phyloP scores from a whole-genome alignment of 2,888 invertebrate species.

The Thereva unica region DNA sequence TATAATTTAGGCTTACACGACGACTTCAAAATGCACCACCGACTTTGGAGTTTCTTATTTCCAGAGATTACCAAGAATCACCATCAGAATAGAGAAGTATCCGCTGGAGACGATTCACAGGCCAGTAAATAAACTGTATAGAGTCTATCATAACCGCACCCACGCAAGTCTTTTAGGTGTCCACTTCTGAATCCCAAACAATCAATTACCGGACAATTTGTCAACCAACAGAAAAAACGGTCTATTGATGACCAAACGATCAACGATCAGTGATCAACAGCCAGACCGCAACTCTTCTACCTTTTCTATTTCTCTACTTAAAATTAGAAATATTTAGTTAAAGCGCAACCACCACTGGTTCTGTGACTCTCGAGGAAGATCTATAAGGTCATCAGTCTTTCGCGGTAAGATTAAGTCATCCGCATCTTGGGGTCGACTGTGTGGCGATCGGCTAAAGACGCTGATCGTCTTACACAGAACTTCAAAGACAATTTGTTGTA shows the following conservation, averaged over 20 bases:
- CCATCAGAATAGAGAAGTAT: slow-evolving; percentile 18
- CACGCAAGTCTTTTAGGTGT: not conserved
- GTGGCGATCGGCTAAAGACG: not conserved
- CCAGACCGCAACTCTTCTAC: no score
- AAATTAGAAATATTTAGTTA: slow-evolving; percentile 8
- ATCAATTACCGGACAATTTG: slow-evolving; percentile 31
- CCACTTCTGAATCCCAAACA: slow-evolving; percentile 13
- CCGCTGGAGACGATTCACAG: not conserved
- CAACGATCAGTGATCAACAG: not conserved
- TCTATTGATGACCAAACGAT: slow-evolving; percentile 12
- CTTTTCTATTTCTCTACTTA: not conserved
- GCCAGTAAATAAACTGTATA: not conserved
- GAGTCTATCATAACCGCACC: slow-evolving; percentile 16
- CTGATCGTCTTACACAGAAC: slow-evolving; percentile 6
- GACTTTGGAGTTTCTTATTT: slow-evolving; percentile 4
- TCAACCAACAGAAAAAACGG: slow-evolving; percentile 11
- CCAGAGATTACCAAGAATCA: slow-evolving; percentile 21
- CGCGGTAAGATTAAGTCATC: slow-evolving; percentile 25
- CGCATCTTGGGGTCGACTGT: not conserved
- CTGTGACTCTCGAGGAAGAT: not conserved
- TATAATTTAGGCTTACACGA: slow-evolving; percentile 29
- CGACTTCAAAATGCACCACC: slow-evolving; percentile 6
- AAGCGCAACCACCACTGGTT: not conserved
- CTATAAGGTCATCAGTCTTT: slow-evolving; percentile 30
- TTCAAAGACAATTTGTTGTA: slow-evolving; percentile 27